These are phyloP conservation scores for Trachelus tabidus DNA, from an alignment of 2,888 invertebrate species.

Conservation along the genomic window DNA sequence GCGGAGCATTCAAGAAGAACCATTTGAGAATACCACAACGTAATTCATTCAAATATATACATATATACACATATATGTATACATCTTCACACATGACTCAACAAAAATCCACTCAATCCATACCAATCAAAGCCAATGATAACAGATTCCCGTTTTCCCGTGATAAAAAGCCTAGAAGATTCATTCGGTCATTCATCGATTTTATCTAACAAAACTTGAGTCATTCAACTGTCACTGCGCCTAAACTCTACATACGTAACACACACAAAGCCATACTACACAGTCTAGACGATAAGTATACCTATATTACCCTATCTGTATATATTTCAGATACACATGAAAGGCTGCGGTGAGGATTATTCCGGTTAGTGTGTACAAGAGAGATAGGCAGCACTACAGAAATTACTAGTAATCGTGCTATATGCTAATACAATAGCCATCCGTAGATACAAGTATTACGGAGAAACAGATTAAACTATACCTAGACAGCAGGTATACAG, in stretches of 20 bases:
- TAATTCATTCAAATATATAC: neutral
- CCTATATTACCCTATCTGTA: neutral
- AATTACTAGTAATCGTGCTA: neutral
- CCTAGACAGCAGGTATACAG: neutral
- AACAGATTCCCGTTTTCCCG: too few relatives aligned
- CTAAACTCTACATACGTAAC: neutral
- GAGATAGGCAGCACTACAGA: neutral
- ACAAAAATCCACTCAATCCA: too few relatives aligned
- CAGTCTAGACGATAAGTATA: neutral
- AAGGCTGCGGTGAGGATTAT: neutral
- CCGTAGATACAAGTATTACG: neutral
- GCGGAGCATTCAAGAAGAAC: constrained; percentile 20
- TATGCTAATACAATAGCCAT: neutral
- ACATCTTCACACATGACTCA: neutral
- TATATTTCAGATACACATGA: neutral
- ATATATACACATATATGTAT: too few relatives aligned
- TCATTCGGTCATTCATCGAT: neutral
- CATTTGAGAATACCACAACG: neutral
- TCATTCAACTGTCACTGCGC: neutral
- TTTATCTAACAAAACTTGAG: neutral
- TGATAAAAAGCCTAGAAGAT: neutral
- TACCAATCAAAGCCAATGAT: too few relatives aligned
- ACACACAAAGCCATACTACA: neutral
- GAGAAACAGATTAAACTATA: neutral
- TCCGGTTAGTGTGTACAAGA: neutral